A percentile compares a stretch with the other conserved stretches of the same genome.
These are phyloP conservation scores for Drosophila colorata DNA, from an alignment of 2,888 invertebrate species.

Conservation along the genomic window DNA sequence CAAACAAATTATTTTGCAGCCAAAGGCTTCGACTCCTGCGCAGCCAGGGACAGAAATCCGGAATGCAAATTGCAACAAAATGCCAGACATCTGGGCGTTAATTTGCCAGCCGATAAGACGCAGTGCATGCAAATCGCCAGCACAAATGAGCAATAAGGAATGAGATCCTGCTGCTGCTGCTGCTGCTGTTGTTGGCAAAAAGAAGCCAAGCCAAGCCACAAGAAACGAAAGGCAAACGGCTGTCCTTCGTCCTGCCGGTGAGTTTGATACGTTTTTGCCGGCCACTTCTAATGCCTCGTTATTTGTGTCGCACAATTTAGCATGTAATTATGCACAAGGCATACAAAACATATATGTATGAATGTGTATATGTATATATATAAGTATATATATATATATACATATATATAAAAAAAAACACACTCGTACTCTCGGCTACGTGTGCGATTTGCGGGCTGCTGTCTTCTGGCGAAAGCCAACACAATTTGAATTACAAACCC, in stretches of 20 bases:
- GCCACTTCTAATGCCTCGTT: slow-evolving; percentile 59
- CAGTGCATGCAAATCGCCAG: slow-evolving; percentile 33
- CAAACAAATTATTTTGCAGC: not conserved
- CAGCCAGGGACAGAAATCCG: slow-evolving; percentile 2
- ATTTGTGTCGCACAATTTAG: slow-evolving; percentile 74
- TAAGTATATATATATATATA: slow-evolving; percentile 1
- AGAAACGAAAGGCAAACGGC: slow-evolving; percentile 3
- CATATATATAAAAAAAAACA: not conserved
- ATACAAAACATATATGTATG: slow-evolving; percentile 27
- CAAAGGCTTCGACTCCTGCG: not conserved
- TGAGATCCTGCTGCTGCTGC: slow-evolving; percentile 5
- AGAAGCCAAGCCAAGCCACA: slow-evolving; percentile 3
- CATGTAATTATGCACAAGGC: slow-evolving; percentile 64
- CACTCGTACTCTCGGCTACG: slow-evolving; percentile 2
- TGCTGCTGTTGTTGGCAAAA: slow-evolving; percentile 1
- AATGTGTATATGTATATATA: not conserved
- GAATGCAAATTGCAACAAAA: slow-evolving; percentile 35
- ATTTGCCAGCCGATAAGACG: slow-evolving; percentile 60
- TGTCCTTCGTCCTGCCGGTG: slow-evolving; percentile 1
- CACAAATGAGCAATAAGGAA: slow-evolving; percentile 29
- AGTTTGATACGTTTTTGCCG: slow-evolving; percentile 35
- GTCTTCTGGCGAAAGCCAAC: slow-evolving; percentile 9
- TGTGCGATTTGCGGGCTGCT: slow-evolving; percentile 26
- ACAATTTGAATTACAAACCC: slow-evolving; percentile 46
- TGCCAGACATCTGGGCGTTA: slow-evolving; percentile 53